phyloP scores from a whole-genome alignment of 2,113 vertebrate genomes.

The Oriolus oriolus region DNA sequence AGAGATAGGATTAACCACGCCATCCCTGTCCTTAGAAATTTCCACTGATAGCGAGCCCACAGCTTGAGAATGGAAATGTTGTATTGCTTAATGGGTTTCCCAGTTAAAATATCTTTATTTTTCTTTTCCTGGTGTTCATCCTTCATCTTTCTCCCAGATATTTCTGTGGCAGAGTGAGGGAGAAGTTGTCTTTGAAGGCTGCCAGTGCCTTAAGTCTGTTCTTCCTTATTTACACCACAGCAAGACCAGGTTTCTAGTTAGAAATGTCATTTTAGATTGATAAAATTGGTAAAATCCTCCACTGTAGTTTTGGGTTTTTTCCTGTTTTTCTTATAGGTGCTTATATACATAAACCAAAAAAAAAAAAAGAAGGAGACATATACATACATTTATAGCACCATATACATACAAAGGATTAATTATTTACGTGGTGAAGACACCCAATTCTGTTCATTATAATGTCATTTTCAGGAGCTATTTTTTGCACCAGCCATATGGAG shows the following conservation, averaged over 20 bases:
- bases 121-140: background rate
- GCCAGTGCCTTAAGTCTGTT: background rate
- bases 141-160: background rate
- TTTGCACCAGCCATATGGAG: conserved; percentile 16
- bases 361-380: background rate
- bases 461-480: conserved; percentile 6
- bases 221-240: background rate
- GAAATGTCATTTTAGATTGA: background rate
- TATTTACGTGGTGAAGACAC: background rate
- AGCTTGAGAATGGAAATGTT: background rate
- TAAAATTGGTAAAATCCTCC: background rate
- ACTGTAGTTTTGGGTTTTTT: background rate
- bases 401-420: background rate
- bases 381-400: background rate
- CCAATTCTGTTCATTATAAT: background rate
- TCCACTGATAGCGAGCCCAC: background rate
- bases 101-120: background rate
- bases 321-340: background rate
- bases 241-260: background rate
- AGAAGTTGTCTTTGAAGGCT: background rate
- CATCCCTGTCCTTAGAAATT: background rate
- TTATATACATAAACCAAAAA: background rate
- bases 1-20: background rate
- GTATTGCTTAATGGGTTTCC: background rate
- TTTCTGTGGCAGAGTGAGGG: background rate